These are phyloP conservation scores for Drosophila aldrichi DNA, from an alignment of 2,888 invertebrate genomes.

Conservation along the genomic window DNA sequence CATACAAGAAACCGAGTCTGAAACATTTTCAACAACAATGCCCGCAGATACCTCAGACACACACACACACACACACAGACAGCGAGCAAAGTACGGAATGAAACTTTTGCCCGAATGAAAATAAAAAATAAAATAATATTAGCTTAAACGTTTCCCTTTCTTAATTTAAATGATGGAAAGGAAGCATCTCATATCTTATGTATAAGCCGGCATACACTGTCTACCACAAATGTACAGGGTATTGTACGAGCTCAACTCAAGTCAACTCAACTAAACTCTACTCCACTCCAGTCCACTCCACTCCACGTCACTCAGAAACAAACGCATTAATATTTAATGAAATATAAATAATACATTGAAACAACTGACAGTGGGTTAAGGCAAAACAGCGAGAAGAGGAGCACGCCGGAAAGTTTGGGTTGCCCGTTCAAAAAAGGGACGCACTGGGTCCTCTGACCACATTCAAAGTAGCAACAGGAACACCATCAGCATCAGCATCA, in stretches of 20 bases:
- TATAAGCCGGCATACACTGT: not conserved
- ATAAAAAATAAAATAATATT: slow-evolving; percentile 5
- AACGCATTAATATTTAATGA: slow-evolving; percentile 74
- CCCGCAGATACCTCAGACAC: not conserved
- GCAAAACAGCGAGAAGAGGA: not conserved
- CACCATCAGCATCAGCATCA: slow-evolving; percentile 10
- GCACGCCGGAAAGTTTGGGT: not conserved
- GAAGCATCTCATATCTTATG: not conserved
- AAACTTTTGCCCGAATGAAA: not conserved
- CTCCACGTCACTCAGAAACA: slow-evolving; percentile 44
- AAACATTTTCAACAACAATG: not conserved
- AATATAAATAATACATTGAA: slow-evolving; percentile 69
- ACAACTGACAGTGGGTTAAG: slow-evolving; percentile 45
- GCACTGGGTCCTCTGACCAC: slow-evolving; percentile 36
- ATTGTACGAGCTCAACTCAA: slow-evolving; percentile 14
- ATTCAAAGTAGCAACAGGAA: slow-evolving; percentile 16
- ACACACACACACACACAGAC: not conserved
- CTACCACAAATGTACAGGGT: slow-evolving; percentile 10
- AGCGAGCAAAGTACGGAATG: not conserved
- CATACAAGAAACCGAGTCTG: slow-evolving; percentile 12
- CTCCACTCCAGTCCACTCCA: slow-evolving; percentile 31
- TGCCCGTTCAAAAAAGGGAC: slow-evolving; percentile 16
- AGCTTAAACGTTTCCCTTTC: slow-evolving; percentile 2
- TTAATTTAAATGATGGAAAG: not conserved
- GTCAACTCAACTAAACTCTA: slow-evolving; percentile 26